Base-by-base conservation (phyloP, 2,113 vertebrate genomes). In the Acrocephalus kingi region DNA sequence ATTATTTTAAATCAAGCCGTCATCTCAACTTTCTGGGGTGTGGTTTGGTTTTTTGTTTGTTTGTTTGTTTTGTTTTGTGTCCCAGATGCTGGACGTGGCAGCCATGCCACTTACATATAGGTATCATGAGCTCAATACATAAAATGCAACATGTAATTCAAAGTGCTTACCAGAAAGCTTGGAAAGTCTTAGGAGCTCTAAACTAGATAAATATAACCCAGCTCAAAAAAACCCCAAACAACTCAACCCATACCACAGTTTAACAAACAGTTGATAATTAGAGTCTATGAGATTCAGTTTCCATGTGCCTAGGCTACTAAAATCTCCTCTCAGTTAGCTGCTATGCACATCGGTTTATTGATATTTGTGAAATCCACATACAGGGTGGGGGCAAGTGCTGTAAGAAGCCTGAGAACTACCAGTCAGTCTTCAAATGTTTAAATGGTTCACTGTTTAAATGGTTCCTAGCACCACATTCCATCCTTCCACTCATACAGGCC, bases 341-440 rank as follows among this genome's bases (percentile, higher is more conserved):
- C 61, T 64, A 13, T 0, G 3, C 62, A 68, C n/a, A 72, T 52
- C 14, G 58, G 15, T n/a, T 54, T 49, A 71, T n/a, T 1, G 0
- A 10, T 46, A 54, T 25, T 62, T 54, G 15, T 23, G 46, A 86
- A 92, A 78, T 74, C 16, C 84, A 74, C 15, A 24, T 8, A 31
- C 2, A 5, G 5, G 11, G 39, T 15, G 17, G 21, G 20, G 30
- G 25, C 0, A 2, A 80, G 39, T 10, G 14, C 28, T 71, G 6
- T 4, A 46, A 30, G 64, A 71, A 80, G 25, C 14, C 35, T 89
- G 55, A 67, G 48, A 71, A 93, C 21, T 17, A 39, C n/a, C 68
- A 20, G 25, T 62, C 13, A 87, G 75, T 41, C 17, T 61, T 61
- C 37, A 62, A 86, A 79, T 25, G 15, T 48, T 77, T 45, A 66